A percentile compares a stretch with the other conserved stretches of the same genome.
Evolutionary conservation across 2,113 vertebrate species (phyloP).

Genomic region (Pristiophorus japonicus): DNA sequence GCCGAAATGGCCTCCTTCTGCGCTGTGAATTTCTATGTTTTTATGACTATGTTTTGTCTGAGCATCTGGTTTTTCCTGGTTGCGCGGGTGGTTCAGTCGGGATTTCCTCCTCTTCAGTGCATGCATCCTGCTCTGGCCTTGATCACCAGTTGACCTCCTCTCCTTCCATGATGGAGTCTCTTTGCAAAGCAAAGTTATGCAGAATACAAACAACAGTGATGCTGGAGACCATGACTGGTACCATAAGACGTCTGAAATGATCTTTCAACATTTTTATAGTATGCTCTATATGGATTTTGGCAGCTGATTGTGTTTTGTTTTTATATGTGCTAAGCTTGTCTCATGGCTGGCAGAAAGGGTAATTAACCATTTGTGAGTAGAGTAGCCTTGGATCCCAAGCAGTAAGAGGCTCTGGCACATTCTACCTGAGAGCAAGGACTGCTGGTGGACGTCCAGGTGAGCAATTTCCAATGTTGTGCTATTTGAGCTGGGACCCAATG

Average conservation of each 20-base stretch:
- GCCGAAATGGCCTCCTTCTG: too few species aligned
- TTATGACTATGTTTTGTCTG: neutral
- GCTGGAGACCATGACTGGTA: too few species aligned
- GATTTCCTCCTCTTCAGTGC: neutral
- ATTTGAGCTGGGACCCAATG: neutral
- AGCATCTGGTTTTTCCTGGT: neutral
- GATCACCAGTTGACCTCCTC: too few species aligned
- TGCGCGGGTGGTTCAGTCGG: neutral
- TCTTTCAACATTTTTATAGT: neutral
- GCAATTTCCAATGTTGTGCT: neutral
- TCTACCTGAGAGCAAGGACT: neutral
- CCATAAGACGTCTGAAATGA: neutral
- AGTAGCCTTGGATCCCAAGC: neutral
- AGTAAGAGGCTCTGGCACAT: neutral
- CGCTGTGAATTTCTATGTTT: too few species aligned
- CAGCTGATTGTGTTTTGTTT: neutral
- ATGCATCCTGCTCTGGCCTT: too few species aligned
- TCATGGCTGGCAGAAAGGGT: neutral
- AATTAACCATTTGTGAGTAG: neutral
- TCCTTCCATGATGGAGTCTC: neutral
- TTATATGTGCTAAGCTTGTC: neutral
- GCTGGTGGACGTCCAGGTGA: neutral
- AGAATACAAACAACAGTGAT: neutral
- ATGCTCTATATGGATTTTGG: neutral
- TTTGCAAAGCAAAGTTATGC: neutral